These are phyloP conservation scores for Pitangus sulphuratus DNA, from an alignment of 2,797 vertebrate genomes.

Conservation along the genomic window DNA sequence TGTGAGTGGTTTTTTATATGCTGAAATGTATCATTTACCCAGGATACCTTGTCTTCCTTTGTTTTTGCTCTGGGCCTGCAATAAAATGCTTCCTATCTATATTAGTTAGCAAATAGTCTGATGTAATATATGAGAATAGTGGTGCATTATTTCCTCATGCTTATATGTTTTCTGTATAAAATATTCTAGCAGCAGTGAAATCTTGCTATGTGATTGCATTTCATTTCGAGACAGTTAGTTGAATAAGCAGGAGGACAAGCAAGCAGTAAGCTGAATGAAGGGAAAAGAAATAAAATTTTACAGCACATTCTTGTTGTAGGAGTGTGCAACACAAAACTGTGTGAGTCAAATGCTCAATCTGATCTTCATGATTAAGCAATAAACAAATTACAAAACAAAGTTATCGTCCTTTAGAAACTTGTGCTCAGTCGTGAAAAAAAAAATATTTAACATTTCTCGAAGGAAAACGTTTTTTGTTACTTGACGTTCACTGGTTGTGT, in stretches of 20 bases:
- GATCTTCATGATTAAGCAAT: conserved; percentile 57
- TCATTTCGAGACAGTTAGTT: conserved; percentile 38
- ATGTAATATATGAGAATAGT: background rate
- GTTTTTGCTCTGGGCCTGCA: conserved; percentile 57
- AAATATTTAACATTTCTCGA: conserved; percentile 57
- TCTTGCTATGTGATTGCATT: conserved; percentile 7
- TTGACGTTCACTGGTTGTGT: background rate
- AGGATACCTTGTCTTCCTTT: conserved; percentile 53
- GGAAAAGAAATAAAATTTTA: conserved; percentile 57
- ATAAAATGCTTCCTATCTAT: conserved; percentile 56
- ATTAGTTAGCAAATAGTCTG: conserved; percentile 8
- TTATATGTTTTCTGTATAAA: conserved; percentile 45
- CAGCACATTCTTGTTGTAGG: conserved; percentile 43
- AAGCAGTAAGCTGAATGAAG: conserved; percentile 49
- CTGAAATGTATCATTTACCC: conserved; percentile 13
- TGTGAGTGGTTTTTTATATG: background rate
- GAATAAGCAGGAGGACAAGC: conserved; percentile 55
- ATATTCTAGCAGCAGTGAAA: conserved; percentile 17
- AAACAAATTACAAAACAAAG: conserved; percentile 50
- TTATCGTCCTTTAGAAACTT: conserved; percentile 65
- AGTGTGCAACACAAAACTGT: conserved; percentile 12
- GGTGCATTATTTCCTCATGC: conserved; percentile 25
- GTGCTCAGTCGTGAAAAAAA: conserved; percentile 22
- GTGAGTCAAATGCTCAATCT: conserved; percentile 58
- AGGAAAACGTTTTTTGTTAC: conserved; percentile 61